These are phyloP conservation scores for Sebastes reedi DNA, from an alignment of 2,797 vertebrate species.

Conservation along the genomic window DNA sequence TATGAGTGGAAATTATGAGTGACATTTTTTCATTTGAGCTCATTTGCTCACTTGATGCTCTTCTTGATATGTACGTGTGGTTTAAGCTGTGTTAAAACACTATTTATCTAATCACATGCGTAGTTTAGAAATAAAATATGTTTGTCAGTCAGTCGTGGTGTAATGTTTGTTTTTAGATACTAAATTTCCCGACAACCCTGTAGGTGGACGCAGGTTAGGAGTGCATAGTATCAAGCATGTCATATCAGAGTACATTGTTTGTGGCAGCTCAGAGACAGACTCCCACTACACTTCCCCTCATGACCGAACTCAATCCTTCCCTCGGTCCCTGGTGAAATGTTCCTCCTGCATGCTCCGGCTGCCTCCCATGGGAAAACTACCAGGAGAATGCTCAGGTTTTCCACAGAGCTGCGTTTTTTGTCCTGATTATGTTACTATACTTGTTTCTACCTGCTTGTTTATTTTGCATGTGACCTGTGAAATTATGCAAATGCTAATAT, in stretches of 20 bases:
- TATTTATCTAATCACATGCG: conserved; percentile 37
- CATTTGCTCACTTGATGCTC: conserved; percentile 14
- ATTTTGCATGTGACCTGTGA: conserved; percentile 66
- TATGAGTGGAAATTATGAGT: conserved; percentile 16
- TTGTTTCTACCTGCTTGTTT: conserved; percentile 45
- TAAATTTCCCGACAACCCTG: conserved; percentile 33
- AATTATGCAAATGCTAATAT: conserved; percentile 65
- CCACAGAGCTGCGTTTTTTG: conserved; percentile 33
- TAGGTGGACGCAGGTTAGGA: conserved; percentile 17
- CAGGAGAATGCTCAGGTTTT: conserved; percentile 37
- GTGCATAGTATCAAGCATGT: conserved; percentile 38
- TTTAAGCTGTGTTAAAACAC: background rate
- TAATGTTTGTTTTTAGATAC: conserved; percentile 63
- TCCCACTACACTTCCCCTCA: conserved; percentile 58
- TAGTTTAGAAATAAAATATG: conserved; percentile 50
- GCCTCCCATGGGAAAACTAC: conserved; percentile 44
- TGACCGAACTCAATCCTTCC: conserved; percentile 55
- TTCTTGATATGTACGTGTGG: background rate
- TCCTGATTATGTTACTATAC: conserved; percentile 53
- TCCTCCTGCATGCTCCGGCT: conserved; percentile 55
- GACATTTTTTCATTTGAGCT: conserved; percentile 16
- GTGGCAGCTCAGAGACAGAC: conserved; percentile 64
- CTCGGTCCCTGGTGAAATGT: conserved; percentile 45
- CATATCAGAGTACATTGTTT: conserved; percentile 60
- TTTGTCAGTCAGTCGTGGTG: conserved; percentile 23